Conservation (phyloP, 2,113 vertebrate species). For the Galbula dea region DNA sequence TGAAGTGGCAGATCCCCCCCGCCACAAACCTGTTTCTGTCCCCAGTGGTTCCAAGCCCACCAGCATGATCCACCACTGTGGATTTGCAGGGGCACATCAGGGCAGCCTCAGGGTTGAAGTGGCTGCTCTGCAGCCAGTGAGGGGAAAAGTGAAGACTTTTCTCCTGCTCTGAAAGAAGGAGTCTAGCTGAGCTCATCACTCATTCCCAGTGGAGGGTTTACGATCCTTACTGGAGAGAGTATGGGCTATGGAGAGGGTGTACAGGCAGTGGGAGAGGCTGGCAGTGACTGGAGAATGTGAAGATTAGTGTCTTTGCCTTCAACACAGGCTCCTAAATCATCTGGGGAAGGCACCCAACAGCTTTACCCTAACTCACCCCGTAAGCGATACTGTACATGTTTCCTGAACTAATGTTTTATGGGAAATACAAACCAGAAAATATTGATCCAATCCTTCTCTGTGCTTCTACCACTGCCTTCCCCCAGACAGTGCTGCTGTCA, state of each 20-base stretch:
- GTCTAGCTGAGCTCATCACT: not conserved
- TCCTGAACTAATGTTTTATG: not conserved
- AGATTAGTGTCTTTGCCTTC: not conserved
- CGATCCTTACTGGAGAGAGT: fast-evolving
- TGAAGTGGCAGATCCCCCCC: not conserved
- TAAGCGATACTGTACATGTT: not conserved
- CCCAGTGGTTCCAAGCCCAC: not conserved
- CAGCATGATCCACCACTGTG: fast-evolving
- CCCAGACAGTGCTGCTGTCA: not conserved
- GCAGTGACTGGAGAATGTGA: not conserved
- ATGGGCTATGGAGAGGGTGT: not conserved
- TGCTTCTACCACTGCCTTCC: not conserved
- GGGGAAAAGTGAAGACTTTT: not conserved
- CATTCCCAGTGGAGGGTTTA: fast-evolving
- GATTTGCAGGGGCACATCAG: fast-evolving
- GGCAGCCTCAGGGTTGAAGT: not conserved
- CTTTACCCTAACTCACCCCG: not conserved
- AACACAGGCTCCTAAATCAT: not conserved
- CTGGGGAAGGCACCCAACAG: not conserved
- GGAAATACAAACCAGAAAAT: not conserved
- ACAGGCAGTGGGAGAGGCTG: not conserved
- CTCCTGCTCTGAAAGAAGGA: not conserved
- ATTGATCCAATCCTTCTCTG: not conserved
- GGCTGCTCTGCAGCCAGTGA: not conserved
- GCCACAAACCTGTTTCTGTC: not conserved